Base-by-base conservation (phyloP, 2,888 invertebrate genomes). In the Plebejus melissa region DNA sequence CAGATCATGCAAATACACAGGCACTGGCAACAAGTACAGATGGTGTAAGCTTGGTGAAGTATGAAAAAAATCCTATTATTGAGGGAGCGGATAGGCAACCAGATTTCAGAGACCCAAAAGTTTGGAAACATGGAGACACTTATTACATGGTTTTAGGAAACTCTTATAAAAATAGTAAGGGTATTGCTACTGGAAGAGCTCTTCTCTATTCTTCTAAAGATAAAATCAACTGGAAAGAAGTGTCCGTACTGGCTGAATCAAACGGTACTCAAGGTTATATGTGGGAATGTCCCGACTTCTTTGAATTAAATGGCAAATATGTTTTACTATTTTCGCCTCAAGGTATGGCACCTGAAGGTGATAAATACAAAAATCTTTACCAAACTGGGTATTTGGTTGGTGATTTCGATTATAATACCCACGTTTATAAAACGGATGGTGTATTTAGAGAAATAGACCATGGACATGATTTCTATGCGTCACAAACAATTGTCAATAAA, bases 221-320 rank as follows among this genome's bases (percentile, higher is more conserved):
- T 79, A 83, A 84, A 79, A 79, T 82, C 6, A 79, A 81, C 32
- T 94, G 93, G 93, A 58, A 82, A 7, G 80, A 88, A 79, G 82
- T 80, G 0, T 82, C 89, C 2, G 78, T 86, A 71, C 79, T 93
- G 22, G 85, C 77, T 69, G 79, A 87, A 80, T 90, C 93, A 0
- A 82, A 89, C 74, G 90, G 90, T 6, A 80, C 78, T 22, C 83
- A 90, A 0, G 91, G 91, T 0, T 90, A 82, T 70, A 92, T 94
- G 91, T 94, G 89, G 89, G 94, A 94, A 80, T 94, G 94, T 82
- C 94, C 94, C 0, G 94, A 94, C 78, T 90, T 94, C 74, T 94
- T 94, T 60, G 86, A 90, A 79, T 77, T 94, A 0, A 76, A 84
- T 36, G 89, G 88, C 0, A 80, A 83, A 74, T 88, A 82, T 78